These are phyloP conservation scores for Adelges cooleyi DNA, from an alignment of 1,140 invertebrate genomes.

Conservation along the genomic window DNA sequence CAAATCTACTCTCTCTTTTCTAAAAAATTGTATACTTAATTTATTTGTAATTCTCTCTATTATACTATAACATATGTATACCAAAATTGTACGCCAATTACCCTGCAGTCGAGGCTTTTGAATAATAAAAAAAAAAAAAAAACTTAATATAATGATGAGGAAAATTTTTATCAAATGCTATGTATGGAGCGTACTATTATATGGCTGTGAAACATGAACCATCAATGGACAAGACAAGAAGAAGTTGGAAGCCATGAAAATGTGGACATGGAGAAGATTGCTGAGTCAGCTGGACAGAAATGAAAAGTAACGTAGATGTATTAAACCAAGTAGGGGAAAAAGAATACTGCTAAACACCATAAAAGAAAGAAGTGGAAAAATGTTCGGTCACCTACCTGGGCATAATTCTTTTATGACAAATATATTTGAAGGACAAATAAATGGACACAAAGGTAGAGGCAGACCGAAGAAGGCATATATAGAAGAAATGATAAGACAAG, in stretches of 20 bases:
- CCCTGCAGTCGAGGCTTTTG: no score
- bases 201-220: conserved; percentile 33
- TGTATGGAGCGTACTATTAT: neutral
- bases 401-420: neutral
- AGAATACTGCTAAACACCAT: neutral
- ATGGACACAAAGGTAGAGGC: neutral
- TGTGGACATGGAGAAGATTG: neutral
- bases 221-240: conserved; percentile 28
- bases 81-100: no score
- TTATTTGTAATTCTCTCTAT: no score
- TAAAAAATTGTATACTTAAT: no score
- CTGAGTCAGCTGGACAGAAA: neutral
- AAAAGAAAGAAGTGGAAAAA: neutral
- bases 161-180: neutral
- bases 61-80: no score
- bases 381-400: neutral
- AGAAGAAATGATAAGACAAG: neutral
- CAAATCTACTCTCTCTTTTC: no score
- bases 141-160: neutral
- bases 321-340: neutral
- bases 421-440: neutral
- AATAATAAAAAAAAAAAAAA: no score
- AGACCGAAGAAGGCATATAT: neutral
- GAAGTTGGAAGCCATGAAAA: neutral
- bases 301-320: neutral